A percentile compares a stretch with the other conserved stretches of the same genome.
These are phyloP conservation scores for Erebia aethiops DNA, from an alignment of 2,888 invertebrate genomes.

Conservation along the genomic window DNA sequence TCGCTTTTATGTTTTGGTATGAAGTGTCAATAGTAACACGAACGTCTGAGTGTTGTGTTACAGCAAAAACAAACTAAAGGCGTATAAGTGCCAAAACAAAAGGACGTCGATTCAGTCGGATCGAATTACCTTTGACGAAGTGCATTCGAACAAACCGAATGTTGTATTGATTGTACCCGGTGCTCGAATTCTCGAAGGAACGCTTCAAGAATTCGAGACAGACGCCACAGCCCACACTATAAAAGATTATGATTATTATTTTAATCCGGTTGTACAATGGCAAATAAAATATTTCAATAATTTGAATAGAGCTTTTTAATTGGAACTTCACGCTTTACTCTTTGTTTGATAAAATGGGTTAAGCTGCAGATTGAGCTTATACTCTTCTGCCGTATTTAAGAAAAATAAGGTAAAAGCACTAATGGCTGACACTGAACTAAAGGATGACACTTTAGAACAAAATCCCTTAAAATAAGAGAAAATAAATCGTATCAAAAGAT, in stretches of 20 bases:
- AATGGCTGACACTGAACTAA: no score
- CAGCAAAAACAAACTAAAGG: constrained; percentile 75
- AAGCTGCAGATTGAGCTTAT: no score
- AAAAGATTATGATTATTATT: constrained; percentile 42
- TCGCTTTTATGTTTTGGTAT: constrained; percentile 73
- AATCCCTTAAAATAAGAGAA: no score
- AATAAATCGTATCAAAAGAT: no score
- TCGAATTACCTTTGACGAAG: constrained; percentile 78
- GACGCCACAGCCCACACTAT: constrained; percentile 31
- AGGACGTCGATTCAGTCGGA: constrained; percentile 68
- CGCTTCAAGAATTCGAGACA: constrained; percentile 38
- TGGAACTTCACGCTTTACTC: neutral
- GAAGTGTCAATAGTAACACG: constrained; percentile 80
- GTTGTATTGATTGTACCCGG: constrained; percentile 53
- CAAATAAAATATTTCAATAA: constrained; percentile 27
- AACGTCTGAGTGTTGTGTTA: constrained; percentile 71
- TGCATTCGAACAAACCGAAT: constrained; percentile 68
- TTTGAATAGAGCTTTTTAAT: constrained; percentile 23
- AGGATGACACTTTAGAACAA: no score
- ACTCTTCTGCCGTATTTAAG: no score
- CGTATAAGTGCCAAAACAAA: constrained; percentile 81
- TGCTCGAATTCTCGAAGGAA: constrained; percentile 42
- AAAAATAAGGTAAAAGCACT: no score
- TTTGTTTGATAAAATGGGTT: neutral
- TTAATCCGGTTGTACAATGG: constrained; percentile 35